phyloP scores from a whole-genome alignment of 2,113 vertebrate genomes.

The Semicossyphus pulcher region DNA sequence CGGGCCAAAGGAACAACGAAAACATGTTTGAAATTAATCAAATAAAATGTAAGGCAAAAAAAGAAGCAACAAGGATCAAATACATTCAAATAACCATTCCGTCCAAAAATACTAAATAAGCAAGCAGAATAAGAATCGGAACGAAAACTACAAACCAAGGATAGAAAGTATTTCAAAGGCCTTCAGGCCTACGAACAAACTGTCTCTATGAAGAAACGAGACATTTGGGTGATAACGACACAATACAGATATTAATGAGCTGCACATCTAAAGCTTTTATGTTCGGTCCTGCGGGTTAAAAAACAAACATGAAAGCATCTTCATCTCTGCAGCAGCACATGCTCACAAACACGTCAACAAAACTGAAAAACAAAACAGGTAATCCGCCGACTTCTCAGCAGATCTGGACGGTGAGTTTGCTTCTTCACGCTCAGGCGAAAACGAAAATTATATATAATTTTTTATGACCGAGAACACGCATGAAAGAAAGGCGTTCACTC shows the following conservation, averaged over 20 bases:
- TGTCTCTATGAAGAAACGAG: not conserved
- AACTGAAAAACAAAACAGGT: not conserved
- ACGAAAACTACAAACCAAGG: too few relatives aligned
- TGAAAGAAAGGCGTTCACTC: not conserved
- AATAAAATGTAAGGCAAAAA: too few relatives aligned
- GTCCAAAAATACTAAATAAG: not conserved
- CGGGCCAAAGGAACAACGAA: too few relatives aligned
- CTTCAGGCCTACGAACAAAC: not conserved
- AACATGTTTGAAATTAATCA: too few relatives aligned
- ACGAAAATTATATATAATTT: not conserved
- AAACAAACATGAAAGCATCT: not conserved
- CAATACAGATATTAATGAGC: too few relatives aligned
- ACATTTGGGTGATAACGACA: too few relatives aligned
- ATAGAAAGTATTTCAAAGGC: not conserved
- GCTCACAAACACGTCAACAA: not conserved
- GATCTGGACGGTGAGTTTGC: too few relatives aligned
- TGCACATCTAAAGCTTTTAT: not conserved
- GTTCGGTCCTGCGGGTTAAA: not conserved
- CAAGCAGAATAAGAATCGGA: not conserved
- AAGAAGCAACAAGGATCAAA: too few relatives aligned
- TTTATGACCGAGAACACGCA: not conserved
- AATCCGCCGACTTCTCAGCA: not conserved
- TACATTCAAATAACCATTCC: too few relatives aligned
- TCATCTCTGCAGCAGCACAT: not conserved
- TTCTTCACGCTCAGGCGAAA: not conserved